These are phyloP conservation scores for Sylvia atricapilla DNA, from an alignment of 2,113 vertebrate species.

Conservation along the genomic window DNA sequence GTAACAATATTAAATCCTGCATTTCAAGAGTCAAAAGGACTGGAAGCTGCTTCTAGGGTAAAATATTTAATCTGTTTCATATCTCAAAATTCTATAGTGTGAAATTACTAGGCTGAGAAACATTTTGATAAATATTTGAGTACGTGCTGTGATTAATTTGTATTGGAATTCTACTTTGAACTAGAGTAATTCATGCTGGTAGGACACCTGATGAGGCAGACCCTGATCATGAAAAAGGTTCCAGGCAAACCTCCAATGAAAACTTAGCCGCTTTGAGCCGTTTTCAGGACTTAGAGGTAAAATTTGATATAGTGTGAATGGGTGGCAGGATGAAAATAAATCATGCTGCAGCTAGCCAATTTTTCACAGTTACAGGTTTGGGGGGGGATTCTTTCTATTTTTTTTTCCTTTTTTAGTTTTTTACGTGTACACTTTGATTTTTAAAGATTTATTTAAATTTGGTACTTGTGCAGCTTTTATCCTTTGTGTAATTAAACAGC, in stretches of 20 bases:
- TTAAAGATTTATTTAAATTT: background rate
- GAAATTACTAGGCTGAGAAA: slow-evolving; percentile 27
- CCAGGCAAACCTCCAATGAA: background rate
- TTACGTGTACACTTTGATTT: background rate
- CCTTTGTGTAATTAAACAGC: background rate
- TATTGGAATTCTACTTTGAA: background rate
- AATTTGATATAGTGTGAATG: background rate
- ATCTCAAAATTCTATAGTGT: slow-evolving; percentile 22
- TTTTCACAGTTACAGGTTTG: background rate
- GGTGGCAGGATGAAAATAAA: background rate
- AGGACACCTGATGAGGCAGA: background rate
- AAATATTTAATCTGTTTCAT: slow-evolving; percentile 13
- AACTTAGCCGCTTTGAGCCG: background rate
- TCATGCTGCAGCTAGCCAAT: background rate
- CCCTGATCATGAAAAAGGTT: background rate
- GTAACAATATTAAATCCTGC: slow-evolving; percentile 75
- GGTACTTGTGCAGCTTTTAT: background rate
- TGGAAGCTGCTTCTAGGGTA: slow-evolving; percentile 78
- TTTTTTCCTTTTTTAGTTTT: background rate
- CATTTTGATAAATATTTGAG: slow-evolving; percentile 34
- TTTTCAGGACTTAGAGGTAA: background rate
- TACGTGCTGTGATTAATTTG: slow-evolving; percentile 22
- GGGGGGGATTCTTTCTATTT: accelerated
- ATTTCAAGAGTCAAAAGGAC: slow-evolving; percentile 78
- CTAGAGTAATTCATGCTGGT: background rate